A percentile compares a stretch with the other conserved stretches of the same genome.
These are phyloP conservation scores for Arvicola amphibius DNA, from an alignment of 2,797 vertebrate species.

Conservation along the genomic window DNA sequence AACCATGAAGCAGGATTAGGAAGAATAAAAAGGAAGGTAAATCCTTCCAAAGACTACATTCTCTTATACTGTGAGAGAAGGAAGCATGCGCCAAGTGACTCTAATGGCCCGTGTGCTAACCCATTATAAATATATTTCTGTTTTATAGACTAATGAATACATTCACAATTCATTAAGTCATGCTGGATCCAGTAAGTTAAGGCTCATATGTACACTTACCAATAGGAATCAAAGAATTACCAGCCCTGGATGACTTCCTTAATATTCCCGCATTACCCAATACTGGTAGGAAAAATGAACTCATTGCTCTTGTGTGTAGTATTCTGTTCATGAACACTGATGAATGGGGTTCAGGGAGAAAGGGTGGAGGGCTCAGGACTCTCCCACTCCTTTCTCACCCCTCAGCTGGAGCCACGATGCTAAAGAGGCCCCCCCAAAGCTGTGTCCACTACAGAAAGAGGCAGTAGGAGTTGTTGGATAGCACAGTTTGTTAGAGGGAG, in stretches of 20 bases:
- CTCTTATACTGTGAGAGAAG: background rate
- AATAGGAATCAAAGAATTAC: slow-evolving; percentile 30
- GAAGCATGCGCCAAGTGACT: background rate
- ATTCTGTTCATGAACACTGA: background rate
- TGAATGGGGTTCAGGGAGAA: background rate
- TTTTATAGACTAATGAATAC: background rate
- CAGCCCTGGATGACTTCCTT: background rate
- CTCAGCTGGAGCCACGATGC: background rate
- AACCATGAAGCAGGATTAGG: background rate
- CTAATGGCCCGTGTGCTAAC: background rate
- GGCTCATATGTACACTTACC: background rate
- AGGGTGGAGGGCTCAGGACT: background rate
- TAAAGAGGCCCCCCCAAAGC: background rate
- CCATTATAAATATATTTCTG: slow-evolving; percentile 7
- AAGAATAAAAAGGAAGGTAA: slow-evolving; percentile 2
- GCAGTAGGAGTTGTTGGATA: slow-evolving; percentile 82
- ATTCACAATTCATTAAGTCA: slow-evolving; percentile 16
- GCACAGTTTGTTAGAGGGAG: background rate
- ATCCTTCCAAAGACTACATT: slow-evolving; percentile 39
- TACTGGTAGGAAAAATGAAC: slow-evolving; percentile 28
- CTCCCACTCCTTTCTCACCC: background rate
- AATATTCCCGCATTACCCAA: background rate
- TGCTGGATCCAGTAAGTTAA: background rate
- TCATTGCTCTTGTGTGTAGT: background rate
- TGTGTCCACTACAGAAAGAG: slow-evolving; percentile 40